Evolutionary conservation across 2,113 vertebrate genomes (phyloP).

Genomic region (Amphilophus citrinellus): DNA sequence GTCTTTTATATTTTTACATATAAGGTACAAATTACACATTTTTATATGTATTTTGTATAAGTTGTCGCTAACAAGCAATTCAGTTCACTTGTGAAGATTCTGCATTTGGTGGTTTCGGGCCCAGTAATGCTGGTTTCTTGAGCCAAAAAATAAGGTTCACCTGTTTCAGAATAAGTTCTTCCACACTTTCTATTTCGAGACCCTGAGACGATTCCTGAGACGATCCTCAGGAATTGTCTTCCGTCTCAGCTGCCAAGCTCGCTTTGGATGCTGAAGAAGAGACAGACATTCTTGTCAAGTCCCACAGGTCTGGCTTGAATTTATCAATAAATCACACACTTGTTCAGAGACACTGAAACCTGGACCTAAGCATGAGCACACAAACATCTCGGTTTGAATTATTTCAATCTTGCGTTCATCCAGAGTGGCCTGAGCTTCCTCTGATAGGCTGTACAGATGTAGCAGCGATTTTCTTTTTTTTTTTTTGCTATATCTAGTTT

Average conservation of each 20-base stretch:
- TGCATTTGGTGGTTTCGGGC: conserved; percentile 6
- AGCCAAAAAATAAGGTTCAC: not conserved
- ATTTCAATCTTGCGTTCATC: conserved; percentile 20
- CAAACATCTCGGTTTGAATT: conserved; percentile 9
- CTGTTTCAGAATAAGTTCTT: not conserved
- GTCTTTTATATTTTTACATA: conserved; percentile 47
- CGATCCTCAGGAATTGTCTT: conserved; percentile 43
- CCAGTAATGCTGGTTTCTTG: conserved; percentile 4
- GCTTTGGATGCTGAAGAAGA: conserved; percentile 68
- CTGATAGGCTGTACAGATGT: conserved; percentile 10
- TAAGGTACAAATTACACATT: conserved; percentile 33
- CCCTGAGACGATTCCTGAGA: not conserved
- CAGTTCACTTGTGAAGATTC: conserved; percentile 1
- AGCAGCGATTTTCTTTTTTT: conserved; percentile 3
- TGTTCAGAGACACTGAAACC: conserved; percentile 20
- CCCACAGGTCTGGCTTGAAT: conserved; percentile 49
- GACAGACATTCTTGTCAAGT: conserved; percentile 71
- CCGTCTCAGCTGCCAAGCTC: conserved; percentile 33
- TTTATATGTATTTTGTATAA: conserved; percentile 18
- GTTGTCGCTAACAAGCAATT: conserved; percentile 36
- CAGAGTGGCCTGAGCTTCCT: conserved; percentile 22
- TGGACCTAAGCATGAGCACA: conserved; percentile 30
- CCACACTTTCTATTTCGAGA: not conserved
- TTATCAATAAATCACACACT: conserved; percentile 45
- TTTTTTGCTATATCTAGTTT: conserved; percentile 3